Evolutionary conservation across 2,797 vertebrate genomes (phyloP).

Genomic region (Sebastes alutus): DNA sequence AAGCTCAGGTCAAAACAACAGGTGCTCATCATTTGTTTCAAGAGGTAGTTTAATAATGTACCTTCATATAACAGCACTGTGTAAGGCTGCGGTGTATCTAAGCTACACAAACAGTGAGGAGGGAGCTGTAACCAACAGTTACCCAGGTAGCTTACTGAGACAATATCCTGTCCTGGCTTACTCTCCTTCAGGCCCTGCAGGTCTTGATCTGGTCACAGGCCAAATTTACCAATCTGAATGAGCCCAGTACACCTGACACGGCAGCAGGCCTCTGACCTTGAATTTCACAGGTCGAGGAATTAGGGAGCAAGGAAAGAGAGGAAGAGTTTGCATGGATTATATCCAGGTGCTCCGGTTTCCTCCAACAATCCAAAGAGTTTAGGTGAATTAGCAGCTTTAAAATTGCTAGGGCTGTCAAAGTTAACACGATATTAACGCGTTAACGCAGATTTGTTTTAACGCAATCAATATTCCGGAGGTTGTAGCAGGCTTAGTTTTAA

Average conservation of each 20-base stretch:
- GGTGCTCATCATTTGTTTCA: conserved; percentile 4
- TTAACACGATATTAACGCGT: no score
- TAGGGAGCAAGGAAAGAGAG: neutral
- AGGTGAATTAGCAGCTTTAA: neutral
- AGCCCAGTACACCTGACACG: conserved; percentile 52
- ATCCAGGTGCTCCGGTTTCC: neutral
- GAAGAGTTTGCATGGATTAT: neutral
- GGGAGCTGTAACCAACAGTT: conserved; percentile 58
- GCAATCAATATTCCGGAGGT: no score
- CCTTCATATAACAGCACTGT: conserved; percentile 18
- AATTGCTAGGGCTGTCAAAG: no score
- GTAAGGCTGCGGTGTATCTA: conserved; percentile 21
- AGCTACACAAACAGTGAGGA: conserved; percentile 52
- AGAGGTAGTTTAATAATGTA: conserved; percentile 25
- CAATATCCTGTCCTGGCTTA: conserved; percentile 77
- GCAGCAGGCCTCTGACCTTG: conserved; percentile 40
- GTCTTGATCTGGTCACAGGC: conserved; percentile 51
- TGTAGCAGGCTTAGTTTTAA: no score
- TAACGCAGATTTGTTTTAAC: no score
- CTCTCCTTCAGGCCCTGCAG: conserved; percentile 40
- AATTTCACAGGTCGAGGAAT: conserved; percentile 22
- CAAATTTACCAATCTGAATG: conserved; percentile 47
- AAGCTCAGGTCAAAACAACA: neutral
- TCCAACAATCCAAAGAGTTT: neutral
- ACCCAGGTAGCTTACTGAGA: conserved; percentile 72